phyloP scores from a whole-genome alignment of 2,113 vertebrate species.

The Eurystomus gularis region DNA sequence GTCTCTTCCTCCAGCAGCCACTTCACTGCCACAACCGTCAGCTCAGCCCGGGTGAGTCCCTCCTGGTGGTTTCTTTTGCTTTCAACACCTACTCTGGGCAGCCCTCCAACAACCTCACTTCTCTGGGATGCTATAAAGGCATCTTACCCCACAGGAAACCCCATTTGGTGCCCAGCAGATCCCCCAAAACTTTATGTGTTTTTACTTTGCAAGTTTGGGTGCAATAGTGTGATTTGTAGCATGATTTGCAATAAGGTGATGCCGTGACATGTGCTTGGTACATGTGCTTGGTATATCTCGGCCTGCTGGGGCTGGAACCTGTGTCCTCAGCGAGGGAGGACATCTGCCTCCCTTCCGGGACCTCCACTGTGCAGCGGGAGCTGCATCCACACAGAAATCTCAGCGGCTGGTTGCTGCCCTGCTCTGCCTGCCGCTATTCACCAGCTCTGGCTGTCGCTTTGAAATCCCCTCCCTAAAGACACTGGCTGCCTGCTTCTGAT shows the following conservation, averaged over 20 bases:
- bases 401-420: accelerated
- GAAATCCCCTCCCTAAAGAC: neutral
- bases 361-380: neutral
- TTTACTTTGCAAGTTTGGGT: accelerated
- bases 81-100: neutral
- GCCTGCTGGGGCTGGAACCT: too few species aligned
- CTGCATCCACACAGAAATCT: neutral
- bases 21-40: conserved; percentile 93
- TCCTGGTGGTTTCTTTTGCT: neutral
- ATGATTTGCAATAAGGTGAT: neutral
- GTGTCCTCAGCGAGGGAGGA: neutral
- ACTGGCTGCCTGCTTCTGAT: neutral
- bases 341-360: neutral
- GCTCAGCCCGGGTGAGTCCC: conserved; percentile 89
- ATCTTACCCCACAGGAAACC: accelerated
- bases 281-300: too few species aligned
- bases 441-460: neutral
- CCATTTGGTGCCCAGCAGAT: accelerated
- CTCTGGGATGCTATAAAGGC: accelerated
- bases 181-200: neutral
- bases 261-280: accelerated
- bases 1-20: conserved; percentile 90
- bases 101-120: accelerated
- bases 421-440: neutral
- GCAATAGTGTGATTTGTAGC: neutral